Evolutionary conservation across 2,113 vertebrate species (phyloP).

Genomic region (Bostrychus sinensis): DNA sequence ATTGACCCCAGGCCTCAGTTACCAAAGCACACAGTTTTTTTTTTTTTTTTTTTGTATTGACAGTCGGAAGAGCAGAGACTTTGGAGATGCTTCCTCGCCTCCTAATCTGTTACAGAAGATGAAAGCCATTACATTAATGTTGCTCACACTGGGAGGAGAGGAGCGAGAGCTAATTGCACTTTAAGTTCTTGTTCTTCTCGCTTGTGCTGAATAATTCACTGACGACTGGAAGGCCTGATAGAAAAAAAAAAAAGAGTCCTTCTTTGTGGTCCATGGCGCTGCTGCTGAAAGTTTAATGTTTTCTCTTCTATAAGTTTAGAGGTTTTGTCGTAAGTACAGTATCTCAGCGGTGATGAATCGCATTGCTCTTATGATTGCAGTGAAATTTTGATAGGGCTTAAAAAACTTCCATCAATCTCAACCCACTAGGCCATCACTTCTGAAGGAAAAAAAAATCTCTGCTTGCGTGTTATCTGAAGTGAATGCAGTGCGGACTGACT

Average conservation of each 20-base stretch:
- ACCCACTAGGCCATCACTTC: constrained; percentile 6
- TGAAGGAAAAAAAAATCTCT: constrained; percentile 1
- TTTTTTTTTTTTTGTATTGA: constrained; percentile 33
- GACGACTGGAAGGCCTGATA: constrained; percentile 56
- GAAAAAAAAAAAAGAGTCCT: too few species aligned
- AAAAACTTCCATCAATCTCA: constrained; percentile 34
- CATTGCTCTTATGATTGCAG: constrained; percentile 25
- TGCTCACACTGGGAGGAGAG: constrained; percentile 70
- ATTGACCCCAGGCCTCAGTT: neutral
- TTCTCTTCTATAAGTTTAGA: constrained; percentile 50
- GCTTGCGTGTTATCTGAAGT: constrained; percentile 19
- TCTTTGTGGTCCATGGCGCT: constrained; percentile 41
- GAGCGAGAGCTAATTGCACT: constrained; percentile 76
- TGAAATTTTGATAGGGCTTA: constrained; percentile 33
- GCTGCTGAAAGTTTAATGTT: constrained; percentile 59
- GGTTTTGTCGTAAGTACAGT: constrained; percentile 37
- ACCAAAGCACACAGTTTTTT: constrained; percentile 15
- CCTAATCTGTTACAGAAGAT: constrained; percentile 68
- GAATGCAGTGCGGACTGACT: constrained; percentile 24
- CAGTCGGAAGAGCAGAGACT: constrained; percentile 32
- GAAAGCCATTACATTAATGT: constrained; percentile 77
- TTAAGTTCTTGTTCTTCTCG: constrained; percentile 68
- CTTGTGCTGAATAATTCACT: constrained; percentile 79
- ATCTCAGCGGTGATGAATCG: constrained; percentile 39
- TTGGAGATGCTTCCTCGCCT: constrained; percentile 42